A percentile compares a stretch with the other conserved stretches of the same genome.
These are phyloP conservation scores for Tolypeutes matacus DNA, from an alignment of 2,797 vertebrate genomes.

Conservation along the genomic window DNA sequence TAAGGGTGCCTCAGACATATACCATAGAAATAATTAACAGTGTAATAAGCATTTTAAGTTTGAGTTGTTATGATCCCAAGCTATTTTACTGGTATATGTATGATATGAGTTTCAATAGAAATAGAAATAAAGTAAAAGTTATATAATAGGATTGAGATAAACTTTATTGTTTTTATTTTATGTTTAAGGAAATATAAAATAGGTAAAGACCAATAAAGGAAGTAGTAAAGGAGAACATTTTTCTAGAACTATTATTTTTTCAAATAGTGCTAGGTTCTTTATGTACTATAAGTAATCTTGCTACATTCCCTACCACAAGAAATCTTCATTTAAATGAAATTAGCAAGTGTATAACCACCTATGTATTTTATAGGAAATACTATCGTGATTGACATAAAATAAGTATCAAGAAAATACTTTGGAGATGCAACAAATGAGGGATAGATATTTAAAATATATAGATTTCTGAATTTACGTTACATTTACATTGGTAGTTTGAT, in stretches of 20 bases:
- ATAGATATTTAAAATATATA: neutral
- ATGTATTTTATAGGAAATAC: neutral
- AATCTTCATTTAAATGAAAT: neutral
- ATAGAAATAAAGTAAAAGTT: neutral
- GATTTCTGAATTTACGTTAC: neutral
- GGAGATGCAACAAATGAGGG: neutral
- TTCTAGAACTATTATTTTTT: neutral
- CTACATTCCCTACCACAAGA: neutral
- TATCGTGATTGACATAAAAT: neutral
- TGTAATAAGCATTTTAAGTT: neutral
- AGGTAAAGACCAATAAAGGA: conserved; percentile 1
- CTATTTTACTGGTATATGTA: neutral
- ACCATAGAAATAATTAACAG: neutral
- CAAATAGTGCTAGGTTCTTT: neutral
- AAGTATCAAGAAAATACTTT: neutral
- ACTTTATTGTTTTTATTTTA: neutral
- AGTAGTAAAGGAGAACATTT: neutral
- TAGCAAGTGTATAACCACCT: neutral
- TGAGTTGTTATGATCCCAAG: neutral
- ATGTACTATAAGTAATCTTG: neutral
- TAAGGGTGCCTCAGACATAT: neutral
- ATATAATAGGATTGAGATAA: neutral
- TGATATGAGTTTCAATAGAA: neutral
- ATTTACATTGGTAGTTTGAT: neutral
- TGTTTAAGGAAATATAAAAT: neutral